phyloP scores from a whole-genome alignment of 1,140 invertebrate genomes.

The Drosophila pectinifera region DNA sequence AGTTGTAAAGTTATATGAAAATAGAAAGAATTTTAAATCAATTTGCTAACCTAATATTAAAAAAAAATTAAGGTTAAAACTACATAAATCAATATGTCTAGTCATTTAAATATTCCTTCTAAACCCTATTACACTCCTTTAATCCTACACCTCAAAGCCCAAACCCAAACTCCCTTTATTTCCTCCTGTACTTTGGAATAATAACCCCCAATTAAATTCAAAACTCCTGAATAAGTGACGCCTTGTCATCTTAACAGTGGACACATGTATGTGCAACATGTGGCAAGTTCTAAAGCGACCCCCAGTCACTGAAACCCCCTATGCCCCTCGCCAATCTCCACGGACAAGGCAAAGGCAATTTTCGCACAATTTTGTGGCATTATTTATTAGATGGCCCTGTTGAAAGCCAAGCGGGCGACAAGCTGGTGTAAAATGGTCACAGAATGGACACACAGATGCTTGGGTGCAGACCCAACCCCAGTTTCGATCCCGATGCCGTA shows the following conservation, averaged over 20 bases:
- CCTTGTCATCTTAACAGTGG: constrained; percentile 20
- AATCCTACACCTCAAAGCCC: background rate
- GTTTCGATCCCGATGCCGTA: constrained; percentile 32
- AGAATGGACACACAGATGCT: constrained; percentile 30
- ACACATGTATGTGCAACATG: constrained; percentile 25
- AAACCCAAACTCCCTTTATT: background rate
- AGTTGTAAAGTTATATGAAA: background rate
- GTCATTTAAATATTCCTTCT: background rate
- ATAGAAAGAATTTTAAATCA: too few species aligned
- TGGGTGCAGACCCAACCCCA: constrained; percentile 6
- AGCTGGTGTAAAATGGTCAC: constrained; percentile 60
- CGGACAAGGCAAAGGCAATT: constrained; percentile 24
- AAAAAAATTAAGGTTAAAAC: background rate
- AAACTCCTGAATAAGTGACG: constrained; percentile 12
- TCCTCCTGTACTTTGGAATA: background rate
- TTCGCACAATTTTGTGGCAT: constrained; percentile 71
- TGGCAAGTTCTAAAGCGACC: constrained; percentile 64
- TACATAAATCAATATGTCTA: background rate
- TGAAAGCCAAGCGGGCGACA: constrained; percentile 59
- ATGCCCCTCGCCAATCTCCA: constrained; percentile 12
- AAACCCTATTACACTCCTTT: too few species aligned
- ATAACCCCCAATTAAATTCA: constrained; percentile 5
- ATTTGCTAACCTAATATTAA: accelerated
- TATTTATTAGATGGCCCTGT: constrained; percentile 80
- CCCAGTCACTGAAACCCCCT: constrained; percentile 16